Evolutionary conservation across 2,888 invertebrate genomes (phyloP), one percentile per base, ranked within the genome.

Genomic region (Drosophila sordidula): DNA sequence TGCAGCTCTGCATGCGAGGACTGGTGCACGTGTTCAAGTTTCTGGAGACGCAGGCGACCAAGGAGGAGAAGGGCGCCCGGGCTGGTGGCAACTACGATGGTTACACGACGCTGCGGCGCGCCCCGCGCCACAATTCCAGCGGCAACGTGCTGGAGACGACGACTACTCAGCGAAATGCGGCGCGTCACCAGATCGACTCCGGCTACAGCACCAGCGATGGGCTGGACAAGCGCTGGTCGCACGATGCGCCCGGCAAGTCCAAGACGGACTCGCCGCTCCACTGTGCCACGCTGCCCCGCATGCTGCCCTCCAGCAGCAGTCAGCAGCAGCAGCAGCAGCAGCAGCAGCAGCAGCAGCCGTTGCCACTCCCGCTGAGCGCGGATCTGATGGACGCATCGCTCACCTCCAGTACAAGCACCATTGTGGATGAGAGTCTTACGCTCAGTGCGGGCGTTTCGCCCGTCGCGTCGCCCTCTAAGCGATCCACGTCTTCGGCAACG

Each of bases 1-100:
- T 59, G 14, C 22, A 91, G 91, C 90, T 91, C 9, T 98, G 98
- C 93, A 96, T 96, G 93, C 95, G 98, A 92, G 98, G 98, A 83
- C 95, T 97, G 90, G 97, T 97, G 90, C 98, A 98, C 93, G 97
- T 98, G 87, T 98, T 98, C 94, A 98, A 98, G 92, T 98, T 96
- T 93, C 94, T 98, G 80, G 98, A 98, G 92, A 96, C 96, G 90
- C 96, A 97, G 93, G 97, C 97, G 49, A 95, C 95, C 90, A 96
- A 96, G 92, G 94, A 93, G 52, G 92, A 92, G 76, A 91, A 91
- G 70, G 90, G 91, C 14, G 89, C 90, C 4, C 90, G 91, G 6
- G 84, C 90, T 12, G 91, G 90, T n/a, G 92, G 92, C 56, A 91
- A 92, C 55, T 91, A 91, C 49, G 92, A 92, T 85, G 92, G 92